Conservation (phyloP, 2,888 invertebrate genomes). For the Poecilus cupreus region DNA sequence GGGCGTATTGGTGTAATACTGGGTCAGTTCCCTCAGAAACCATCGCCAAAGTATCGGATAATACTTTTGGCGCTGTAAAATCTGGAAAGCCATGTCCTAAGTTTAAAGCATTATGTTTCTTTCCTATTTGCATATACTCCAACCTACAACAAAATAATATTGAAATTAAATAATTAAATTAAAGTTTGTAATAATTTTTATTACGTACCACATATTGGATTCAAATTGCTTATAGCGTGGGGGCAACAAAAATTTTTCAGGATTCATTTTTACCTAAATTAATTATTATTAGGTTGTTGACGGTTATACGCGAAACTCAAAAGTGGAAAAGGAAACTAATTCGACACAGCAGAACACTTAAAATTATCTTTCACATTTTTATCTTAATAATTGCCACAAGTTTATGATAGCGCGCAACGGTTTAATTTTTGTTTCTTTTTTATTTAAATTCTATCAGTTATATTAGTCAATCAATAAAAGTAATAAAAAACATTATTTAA, state of each 20-base stretch:
- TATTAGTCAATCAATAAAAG: no score
- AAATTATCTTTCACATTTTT: no score
- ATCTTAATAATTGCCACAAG: no score
- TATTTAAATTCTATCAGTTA: no score
- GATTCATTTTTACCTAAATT: constrained; percentile 3
- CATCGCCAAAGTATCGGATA: constrained; percentile 81
- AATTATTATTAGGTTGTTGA: no score
- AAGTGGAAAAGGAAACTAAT: no score
- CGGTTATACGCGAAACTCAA: no score
- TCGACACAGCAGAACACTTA: no score
- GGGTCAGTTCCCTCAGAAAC: constrained; percentile 80
- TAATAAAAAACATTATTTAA: no score
- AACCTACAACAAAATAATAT: constrained; percentile 77
- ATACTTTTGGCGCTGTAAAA: constrained; percentile 85
- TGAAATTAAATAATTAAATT: not conserved
- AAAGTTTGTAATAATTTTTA: not conserved
- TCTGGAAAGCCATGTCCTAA: constrained; percentile 96
- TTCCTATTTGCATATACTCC: constrained; percentile 86
- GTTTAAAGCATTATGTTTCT: constrained; percentile 88
- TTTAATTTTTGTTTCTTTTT: no score
- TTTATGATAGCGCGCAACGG: no score
- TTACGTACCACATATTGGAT: constrained; percentile 27
- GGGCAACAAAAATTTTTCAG: constrained; percentile 30
- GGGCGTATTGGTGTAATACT: constrained; percentile 88
- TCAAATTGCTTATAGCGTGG: not conserved